These are phyloP conservation scores for Calidris pugnax DNA, from an alignment of 2,113 vertebrate genomes.

Conservation along the genomic window DNA sequence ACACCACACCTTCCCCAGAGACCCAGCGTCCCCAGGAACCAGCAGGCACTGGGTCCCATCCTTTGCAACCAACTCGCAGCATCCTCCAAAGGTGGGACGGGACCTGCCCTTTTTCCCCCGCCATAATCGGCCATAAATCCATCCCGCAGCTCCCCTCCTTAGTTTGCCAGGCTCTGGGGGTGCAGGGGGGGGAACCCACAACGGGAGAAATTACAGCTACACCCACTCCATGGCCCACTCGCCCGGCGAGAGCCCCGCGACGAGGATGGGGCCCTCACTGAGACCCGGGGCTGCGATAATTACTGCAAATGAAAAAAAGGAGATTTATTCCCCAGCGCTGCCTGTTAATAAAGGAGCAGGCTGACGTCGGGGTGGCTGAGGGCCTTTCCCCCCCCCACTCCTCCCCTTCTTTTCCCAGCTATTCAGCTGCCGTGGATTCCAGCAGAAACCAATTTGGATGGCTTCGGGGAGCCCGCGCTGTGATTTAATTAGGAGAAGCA, in stretches of 20 bases:
- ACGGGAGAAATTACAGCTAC: not conserved
- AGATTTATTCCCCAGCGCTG: not conserved
- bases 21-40: not conserved
- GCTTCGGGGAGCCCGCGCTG: not conserved
- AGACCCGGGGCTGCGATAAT: not conserved
- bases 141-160: not conserved
- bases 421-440: not conserved
- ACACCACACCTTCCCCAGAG: accelerated
- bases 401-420: not conserved
- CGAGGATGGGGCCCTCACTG: not conserved
- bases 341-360: not conserved
- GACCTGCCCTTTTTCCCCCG: not conserved
- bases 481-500: constrained; percentile 20
- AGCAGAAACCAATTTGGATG: not conserved
- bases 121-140: not conserved
- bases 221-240: not conserved
- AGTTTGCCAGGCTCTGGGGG: not conserved
- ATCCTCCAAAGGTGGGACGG: not conserved
- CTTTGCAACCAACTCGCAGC: not conserved
- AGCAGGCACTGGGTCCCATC: not conserved
- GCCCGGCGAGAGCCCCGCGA: not conserved
- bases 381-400: accelerated
- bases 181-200: not conserved
- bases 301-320: not conserved
- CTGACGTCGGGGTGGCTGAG: not conserved